A percentile compares a stretch with the other conserved stretches of the same genome.
Conservation (phyloP, 2,797 vertebrate genomes). For the Astyanax mexicanus region DNA sequence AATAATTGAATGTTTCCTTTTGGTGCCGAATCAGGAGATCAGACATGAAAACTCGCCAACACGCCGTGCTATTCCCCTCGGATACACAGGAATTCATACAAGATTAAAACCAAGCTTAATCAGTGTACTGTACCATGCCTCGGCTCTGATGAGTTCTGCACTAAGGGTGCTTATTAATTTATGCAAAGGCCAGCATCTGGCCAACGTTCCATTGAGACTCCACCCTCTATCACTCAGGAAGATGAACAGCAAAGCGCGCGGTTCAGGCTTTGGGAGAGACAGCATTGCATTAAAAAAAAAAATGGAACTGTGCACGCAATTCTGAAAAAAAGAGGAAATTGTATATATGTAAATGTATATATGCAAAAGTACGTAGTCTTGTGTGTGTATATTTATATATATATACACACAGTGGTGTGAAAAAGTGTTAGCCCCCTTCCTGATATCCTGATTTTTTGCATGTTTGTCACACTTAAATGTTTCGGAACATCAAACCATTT, state of each 20-base stretch:
- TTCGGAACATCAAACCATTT: too few species aligned
- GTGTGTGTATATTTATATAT: too few species aligned
- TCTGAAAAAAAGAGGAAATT: too few species aligned
- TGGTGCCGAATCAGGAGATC: background rate
- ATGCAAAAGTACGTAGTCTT: too few species aligned
- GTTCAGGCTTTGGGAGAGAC: slow-evolving; percentile 1
- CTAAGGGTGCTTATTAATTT: slow-evolving; percentile 42
- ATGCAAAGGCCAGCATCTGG: slow-evolving; percentile 50
- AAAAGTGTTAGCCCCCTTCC: too few species aligned
- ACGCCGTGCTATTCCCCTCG: slow-evolving; percentile 39
- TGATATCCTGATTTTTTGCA: too few species aligned
- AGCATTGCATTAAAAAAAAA: too few species aligned
- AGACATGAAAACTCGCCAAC: background rate
- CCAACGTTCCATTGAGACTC: slow-evolving; percentile 25
- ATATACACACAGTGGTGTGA: too few species aligned
- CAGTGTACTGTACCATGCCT: slow-evolving; percentile 32
- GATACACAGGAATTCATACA: slow-evolving; percentile 48
- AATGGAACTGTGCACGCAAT: too few species aligned
- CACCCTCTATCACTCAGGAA: slow-evolving; percentile 12
- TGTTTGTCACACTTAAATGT: too few species aligned
- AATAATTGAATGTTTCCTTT: slow-evolving; percentile 6
- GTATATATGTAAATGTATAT: too few species aligned
- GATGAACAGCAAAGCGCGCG: background rate
- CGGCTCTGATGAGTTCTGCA: slow-evolving; percentile 44
- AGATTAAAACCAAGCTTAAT: slow-evolving; percentile 50